A percentile compares a stretch with the other conserved stretches of the same genome.
phyloP scores from a whole-genome alignment of 53 echinoderm and acorn worm species.

The Hippasteria phrygiana region DNA sequence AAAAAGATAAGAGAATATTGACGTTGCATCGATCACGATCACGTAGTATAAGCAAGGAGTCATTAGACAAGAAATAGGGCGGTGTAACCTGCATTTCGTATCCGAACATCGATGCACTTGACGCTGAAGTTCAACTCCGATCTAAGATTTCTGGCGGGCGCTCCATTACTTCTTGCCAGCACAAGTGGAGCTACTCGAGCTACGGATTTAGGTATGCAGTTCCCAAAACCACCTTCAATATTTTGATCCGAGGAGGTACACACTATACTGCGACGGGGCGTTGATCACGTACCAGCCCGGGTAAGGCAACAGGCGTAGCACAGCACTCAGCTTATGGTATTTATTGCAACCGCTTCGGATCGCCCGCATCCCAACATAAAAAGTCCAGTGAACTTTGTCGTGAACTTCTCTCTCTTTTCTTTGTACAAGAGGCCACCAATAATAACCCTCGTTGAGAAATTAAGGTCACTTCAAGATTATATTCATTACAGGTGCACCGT shows the following conservation, averaged over 20 bases:
- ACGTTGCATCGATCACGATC: background rate
- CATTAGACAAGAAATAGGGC: background rate
- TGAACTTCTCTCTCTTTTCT: constrained; percentile 49
- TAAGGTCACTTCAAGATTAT: constrained; percentile 55
- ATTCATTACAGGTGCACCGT: constrained; percentile 53
- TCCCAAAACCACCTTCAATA: constrained; percentile 51
- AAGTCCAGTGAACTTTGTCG: constrained; percentile 53
- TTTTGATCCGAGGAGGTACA: constrained; percentile 50
- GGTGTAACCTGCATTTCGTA: constrained; percentile 23
- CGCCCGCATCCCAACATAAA: constrained; percentile 5
- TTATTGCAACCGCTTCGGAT: constrained; percentile 31
- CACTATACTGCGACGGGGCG: constrained; percentile 34
- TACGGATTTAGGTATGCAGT: constrained; percentile 47
- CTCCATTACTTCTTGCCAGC: constrained; percentile 64
- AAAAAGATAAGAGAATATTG: too few relatives aligned
- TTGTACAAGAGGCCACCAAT: constrained; percentile 48
- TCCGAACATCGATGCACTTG: constrained; percentile 39
- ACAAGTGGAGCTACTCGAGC: constrained; percentile 55
- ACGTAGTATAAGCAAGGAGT: background rate
- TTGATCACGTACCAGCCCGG: background rate
- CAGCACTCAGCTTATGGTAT: background rate
- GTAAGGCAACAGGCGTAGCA: constrained; percentile 46
- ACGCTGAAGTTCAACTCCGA: constrained; percentile 42
- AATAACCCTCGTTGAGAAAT: constrained; percentile 50
- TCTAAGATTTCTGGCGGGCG: constrained; percentile 56